Conservation (phyloP, 2,888 invertebrate genomes). For the Brachyptera risi region DNA sequence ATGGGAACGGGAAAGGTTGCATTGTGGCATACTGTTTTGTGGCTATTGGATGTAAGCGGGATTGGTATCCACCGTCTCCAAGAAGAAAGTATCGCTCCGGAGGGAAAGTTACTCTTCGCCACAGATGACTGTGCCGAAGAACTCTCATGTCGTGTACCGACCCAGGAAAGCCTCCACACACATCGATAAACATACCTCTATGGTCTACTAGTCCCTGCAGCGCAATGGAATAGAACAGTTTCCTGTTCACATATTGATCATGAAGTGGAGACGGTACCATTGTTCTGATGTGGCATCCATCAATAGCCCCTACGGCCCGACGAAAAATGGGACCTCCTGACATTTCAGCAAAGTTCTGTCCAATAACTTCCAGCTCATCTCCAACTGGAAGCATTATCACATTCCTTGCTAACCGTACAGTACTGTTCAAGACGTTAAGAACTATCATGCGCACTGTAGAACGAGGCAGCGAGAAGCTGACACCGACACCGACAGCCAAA, state of each 20-base stretch:
- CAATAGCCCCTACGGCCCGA: neutral
- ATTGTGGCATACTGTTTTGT: no score
- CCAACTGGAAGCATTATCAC: neutral
- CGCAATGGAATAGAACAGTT: slow-evolving; percentile 32
- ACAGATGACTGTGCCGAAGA: neutral
- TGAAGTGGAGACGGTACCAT: slow-evolving; percentile 27
- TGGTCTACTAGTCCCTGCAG: slow-evolving; percentile 12
- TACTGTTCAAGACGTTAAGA: no score
- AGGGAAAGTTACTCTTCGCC: neutral
- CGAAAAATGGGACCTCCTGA: neutral
- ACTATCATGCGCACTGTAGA: no score
- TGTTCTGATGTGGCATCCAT: slow-evolving; percentile 14
- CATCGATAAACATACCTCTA: slow-evolving; percentile 8
- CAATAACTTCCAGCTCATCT: neutral
- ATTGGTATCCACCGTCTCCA: no score
- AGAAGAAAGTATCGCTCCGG: neutral
- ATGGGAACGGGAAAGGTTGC: no score
- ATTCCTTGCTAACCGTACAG: no score
- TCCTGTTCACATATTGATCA: slow-evolving; percentile 33
- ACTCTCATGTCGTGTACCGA: slow-evolving; percentile 20
- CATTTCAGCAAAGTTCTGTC: neutral
- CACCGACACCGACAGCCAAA: no score
- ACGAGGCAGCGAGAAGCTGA: no score
- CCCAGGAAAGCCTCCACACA: slow-evolving; percentile 14
- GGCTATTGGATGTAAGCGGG: no score